Evolutionary conservation across 2,797 vertebrate species (phyloP).

Genomic region (Gambusia yucatana): DNA sequence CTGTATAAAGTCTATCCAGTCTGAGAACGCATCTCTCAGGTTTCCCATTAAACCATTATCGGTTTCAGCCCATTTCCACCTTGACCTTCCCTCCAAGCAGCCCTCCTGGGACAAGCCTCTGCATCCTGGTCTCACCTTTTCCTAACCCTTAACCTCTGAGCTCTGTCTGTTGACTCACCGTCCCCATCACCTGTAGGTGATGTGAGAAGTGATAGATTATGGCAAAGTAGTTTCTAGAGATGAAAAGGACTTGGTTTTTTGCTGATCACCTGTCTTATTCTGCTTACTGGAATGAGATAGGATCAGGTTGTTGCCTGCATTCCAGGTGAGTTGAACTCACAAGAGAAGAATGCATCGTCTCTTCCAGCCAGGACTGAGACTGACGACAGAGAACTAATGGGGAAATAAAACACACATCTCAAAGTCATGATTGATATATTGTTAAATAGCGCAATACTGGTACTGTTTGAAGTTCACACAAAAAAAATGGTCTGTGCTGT

Average conservation of each 20-base stretch:
- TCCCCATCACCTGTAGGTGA: slow-evolving; percentile 29
- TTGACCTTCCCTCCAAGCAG: slow-evolving; percentile 26
- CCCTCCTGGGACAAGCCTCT: slow-evolving; percentile 65
- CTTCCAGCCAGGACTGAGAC: slow-evolving; percentile 19
- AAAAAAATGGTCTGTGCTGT: background rate
- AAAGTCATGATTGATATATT: background rate
- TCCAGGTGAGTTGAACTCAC: slow-evolving; percentile 68
- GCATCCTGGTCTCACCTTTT: slow-evolving; percentile 57
- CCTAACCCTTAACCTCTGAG: slow-evolving; percentile 56
- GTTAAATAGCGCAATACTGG: background rate
- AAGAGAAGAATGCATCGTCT: slow-evolving; percentile 64
- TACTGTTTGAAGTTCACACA: background rate
- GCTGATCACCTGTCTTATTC: slow-evolving; percentile 27
- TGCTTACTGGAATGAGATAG: slow-evolving; percentile 42
- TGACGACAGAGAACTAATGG: slow-evolving; percentile 14
- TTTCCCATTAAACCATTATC: slow-evolving; percentile 55
- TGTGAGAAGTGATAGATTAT: slow-evolving; percentile 16
- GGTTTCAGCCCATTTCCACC: slow-evolving; percentile 10
- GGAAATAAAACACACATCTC: slow-evolving; percentile 1
- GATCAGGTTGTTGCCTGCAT: slow-evolving; percentile 60
- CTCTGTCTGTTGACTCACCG: slow-evolving; percentile 35
- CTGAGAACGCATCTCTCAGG: slow-evolving; percentile 26
- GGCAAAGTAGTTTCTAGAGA: slow-evolving; percentile 10
- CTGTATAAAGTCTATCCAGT: background rate
- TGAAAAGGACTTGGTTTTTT: slow-evolving; percentile 13